A percentile compares a stretch with the other conserved stretches of the same genome.
These are phyloP conservation scores for Rhyacophila brunnea DNA, from an alignment of 1,140 invertebrate genomes.

Conservation along the genomic window DNA sequence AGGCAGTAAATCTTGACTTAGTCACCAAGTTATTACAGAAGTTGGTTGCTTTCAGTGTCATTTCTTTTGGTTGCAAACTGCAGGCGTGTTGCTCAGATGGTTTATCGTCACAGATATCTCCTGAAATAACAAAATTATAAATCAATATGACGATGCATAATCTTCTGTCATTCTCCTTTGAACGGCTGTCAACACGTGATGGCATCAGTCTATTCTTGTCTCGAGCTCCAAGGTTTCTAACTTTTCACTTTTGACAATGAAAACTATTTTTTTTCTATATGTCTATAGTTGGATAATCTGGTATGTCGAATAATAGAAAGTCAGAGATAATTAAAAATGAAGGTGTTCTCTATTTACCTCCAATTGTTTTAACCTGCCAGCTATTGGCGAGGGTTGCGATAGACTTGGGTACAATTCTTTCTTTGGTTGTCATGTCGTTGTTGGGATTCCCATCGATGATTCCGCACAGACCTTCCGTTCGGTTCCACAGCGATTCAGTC, in stretches of 20 bases:
- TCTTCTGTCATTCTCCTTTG: too few species aligned
- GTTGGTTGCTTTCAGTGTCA: slow-evolving; percentile 52
- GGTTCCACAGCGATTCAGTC: slow-evolving; percentile 70
- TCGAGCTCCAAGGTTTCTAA: too few species aligned
- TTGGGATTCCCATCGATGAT: slow-evolving; percentile 65
- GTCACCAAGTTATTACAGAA: slow-evolving; percentile 65
- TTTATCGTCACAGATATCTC: slow-evolving; percentile 60
- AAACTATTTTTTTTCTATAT: too few species aligned
- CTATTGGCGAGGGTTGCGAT: slow-evolving; percentile 59
- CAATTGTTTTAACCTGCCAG: slow-evolving; percentile 66
- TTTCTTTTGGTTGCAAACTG: slow-evolving; percentile 38
- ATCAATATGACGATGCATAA: too few species aligned
- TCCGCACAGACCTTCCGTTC: slow-evolving; percentile 79
- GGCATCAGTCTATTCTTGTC: too few species aligned
- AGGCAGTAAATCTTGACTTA: slow-evolving; percentile 63
- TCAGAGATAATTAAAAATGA: too few species aligned
- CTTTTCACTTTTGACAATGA: too few species aligned
- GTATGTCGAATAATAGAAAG: too few species aligned
- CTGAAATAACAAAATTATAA: slow-evolving; percentile 16
- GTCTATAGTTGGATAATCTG: too few species aligned
- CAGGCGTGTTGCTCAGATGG: slow-evolving; percentile 56
- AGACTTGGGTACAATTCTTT: slow-evolving; percentile 52
- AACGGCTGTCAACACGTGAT: too few species aligned
- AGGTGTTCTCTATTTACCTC: too few species aligned
- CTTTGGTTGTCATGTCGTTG: slow-evolving; percentile 69